Conservation (phyloP, 2,888 invertebrate species). For the Conchocele bisecta region DNA sequence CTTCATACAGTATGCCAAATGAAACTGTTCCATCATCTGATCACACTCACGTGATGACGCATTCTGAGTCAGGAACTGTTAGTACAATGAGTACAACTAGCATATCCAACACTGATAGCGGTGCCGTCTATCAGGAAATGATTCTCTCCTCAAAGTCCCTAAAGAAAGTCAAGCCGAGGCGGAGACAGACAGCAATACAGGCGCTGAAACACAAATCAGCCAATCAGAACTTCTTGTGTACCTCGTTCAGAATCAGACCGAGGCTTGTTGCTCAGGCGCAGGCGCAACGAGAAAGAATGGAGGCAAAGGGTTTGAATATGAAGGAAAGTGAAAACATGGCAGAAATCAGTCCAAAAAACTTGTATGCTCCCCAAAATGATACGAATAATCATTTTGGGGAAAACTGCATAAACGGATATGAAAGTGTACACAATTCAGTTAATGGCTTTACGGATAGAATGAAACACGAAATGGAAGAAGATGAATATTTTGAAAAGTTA, state of each 20-base stretch:
- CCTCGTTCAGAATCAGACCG: slow-evolving; percentile 69
- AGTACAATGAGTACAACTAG: slow-evolving; percentile 59
- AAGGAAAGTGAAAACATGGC: slow-evolving; percentile 36
- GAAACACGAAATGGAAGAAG: slow-evolving; percentile 39
- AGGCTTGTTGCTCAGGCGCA: slow-evolving; percentile 56
- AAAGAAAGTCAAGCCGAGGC: slow-evolving; percentile 69
- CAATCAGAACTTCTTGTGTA: slow-evolving; percentile 71
- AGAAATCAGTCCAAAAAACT: slow-evolving; percentile 49
- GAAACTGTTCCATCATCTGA: too few species aligned
- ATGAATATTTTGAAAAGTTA: slow-evolving; percentile 22
- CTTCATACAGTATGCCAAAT: too few species aligned
- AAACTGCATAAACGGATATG: slow-evolving; percentile 18
- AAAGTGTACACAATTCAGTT: slow-evolving; percentile 5
- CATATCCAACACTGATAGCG: slow-evolving; percentile 56
- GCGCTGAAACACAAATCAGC: slow-evolving; percentile 67
- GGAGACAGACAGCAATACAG: slow-evolving; percentile 68
- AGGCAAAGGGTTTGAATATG: slow-evolving; percentile 28
- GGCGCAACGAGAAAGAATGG: slow-evolving; percentile 50
- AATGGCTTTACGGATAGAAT: slow-evolving; percentile 25
- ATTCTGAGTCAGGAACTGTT: slow-evolving; percentile 37
- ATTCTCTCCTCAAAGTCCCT: slow-evolving; percentile 70
- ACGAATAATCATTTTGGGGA: slow-evolving; percentile 47
- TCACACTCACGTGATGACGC: slow-evolving; percentile 45
- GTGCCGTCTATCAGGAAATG: slow-evolving; percentile 73
- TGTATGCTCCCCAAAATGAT: slow-evolving; percentile 61